Percentiles rank a stretch among this genome's conserved stretches.
Conservation (phyloP, 2,888 invertebrate species). For the Magallana nippona region DNA sequence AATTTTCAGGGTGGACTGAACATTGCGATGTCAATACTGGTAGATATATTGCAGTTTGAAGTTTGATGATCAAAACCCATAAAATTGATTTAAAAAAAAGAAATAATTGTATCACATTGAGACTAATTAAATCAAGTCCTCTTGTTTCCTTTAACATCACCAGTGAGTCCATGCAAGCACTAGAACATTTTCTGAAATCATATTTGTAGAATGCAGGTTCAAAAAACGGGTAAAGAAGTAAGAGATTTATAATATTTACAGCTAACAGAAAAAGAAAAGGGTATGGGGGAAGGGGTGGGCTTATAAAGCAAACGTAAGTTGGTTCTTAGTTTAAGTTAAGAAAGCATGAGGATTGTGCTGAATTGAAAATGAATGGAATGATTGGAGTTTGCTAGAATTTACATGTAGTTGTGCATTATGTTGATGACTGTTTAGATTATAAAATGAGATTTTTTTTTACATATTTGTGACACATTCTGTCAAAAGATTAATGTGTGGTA, state of each 20-base stretch:
- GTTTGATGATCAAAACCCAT: neutral
- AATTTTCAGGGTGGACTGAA: conserved; percentile 16
- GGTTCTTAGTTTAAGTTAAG: neutral
- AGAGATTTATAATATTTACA: no score
- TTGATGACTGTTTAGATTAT: neutral
- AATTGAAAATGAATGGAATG: neutral
- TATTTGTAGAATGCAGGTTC: no score
- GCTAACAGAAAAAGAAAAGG: no score
- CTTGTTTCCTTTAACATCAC: no score
- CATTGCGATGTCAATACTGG: conserved; percentile 1
- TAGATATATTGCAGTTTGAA: conserved; percentile 13
- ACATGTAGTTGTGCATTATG: conserved; percentile 11
- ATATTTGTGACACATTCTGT: neutral
- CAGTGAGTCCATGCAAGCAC: no score
- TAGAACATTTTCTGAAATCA: no score
- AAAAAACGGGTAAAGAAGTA: no score
- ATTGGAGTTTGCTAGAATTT: neutral
- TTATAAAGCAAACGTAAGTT: no score
- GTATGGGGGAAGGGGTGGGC: no score
- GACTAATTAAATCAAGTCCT: no score
- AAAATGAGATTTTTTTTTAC: neutral
- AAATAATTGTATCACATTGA: no score
- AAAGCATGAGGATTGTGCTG: conserved; percentile 2
- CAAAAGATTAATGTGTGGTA: neutral
- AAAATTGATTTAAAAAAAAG: no score